Percentiles rank a stretch among this genome's conserved stretches.
phyloP scores from a whole-genome alignment of 2,888 invertebrate species.

The Leptogaster cylindrica region DNA sequence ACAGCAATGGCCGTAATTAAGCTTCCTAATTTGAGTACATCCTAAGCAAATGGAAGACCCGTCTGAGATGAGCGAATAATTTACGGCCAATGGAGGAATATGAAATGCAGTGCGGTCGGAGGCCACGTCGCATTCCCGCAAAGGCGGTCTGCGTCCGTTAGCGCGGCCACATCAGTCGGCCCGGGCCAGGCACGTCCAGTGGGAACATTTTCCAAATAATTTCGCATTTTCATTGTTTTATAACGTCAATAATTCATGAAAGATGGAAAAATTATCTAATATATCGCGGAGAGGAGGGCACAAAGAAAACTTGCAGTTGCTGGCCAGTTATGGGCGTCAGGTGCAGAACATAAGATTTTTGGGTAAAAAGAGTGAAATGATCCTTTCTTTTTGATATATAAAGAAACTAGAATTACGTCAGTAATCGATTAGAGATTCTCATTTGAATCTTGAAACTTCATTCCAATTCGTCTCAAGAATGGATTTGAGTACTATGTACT shows the following conservation, averaged over 20 bases:
- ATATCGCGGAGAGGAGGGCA: slow-evolving; percentile 2
- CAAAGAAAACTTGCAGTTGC: background rate
- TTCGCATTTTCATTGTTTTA: slow-evolving; percentile 42
- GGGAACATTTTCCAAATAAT: slow-evolving; percentile 40
- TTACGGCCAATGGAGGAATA: slow-evolving; percentile 22
- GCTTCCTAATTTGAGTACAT: slow-evolving; percentile 48
- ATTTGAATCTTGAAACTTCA: no score
- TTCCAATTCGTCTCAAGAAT: no score
- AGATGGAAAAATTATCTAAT: slow-evolving; percentile 13
- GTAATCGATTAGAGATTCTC: no score
- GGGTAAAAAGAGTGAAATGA: no score
- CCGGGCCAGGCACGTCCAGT: slow-evolving; percentile 10
- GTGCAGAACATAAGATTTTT: slow-evolving; percentile 12
- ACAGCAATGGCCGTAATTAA: slow-evolving; percentile 48
- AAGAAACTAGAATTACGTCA: no score
- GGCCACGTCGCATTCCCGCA: background rate
- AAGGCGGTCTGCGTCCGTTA: background rate
- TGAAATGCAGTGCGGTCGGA: slow-evolving; percentile 32
- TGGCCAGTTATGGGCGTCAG: slow-evolving; percentile 33
- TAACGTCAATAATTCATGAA: slow-evolving; percentile 45
- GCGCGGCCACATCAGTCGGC: background rate
- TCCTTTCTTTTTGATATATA: no score
- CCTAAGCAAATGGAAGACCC: slow-evolving; percentile 45
- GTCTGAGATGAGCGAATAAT: slow-evolving; percentile 37
- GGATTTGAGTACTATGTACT: no score